Evolutionary conservation across 2,113 vertebrate genomes (phyloP), one percentile per base, ranked within the genome.

Genomic region (Crotalus tigris): DNA sequence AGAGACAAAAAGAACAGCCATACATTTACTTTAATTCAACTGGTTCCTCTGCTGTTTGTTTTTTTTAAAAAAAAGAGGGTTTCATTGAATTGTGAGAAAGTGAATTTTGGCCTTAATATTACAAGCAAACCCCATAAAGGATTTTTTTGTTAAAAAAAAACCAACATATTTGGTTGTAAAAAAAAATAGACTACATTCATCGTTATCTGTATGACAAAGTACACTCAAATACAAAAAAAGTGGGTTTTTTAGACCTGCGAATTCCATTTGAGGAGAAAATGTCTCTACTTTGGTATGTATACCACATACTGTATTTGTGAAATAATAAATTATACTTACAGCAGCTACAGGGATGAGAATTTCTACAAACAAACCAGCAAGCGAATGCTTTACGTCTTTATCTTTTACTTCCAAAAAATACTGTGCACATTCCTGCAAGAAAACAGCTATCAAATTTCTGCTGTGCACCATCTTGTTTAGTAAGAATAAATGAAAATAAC

Each of bases 371-470:
- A 99, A 98, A 95, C 99, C 99, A 87, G 99, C 99, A 94, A 99
- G 98, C 49, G 99, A 99, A 93, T 99, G 99, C 94, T 99, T 99
- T 96, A 99, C 98, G 96, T 99, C 99, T 97, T 99, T 99, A 97
- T 99, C 99, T 97, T 99, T 99, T 92, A 99, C 99, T 97, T 99
- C 99, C 96, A 99, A 98, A 97, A 99, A 99, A 97, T 99, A 99
- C 81, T 99, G 99, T 91, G 99, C 99, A 97, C 99, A 99, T 97
- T 99, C 99, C 99, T 99, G 91, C 88, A 96, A 91, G 81, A 94
- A 89, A 39, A 94, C 1, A 39, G 90, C 26, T 91, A 23, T 53
- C 17, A 58, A 33, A 5, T 54, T 21, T 86, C 89, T 59, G 1
- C 39, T 81, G 59, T 93, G 92, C 6, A 53, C 93, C 90, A 0